phyloP scores from a whole-genome alignment of 1,140 invertebrate genomes.

The Lasioglossum baleicum region DNA sequence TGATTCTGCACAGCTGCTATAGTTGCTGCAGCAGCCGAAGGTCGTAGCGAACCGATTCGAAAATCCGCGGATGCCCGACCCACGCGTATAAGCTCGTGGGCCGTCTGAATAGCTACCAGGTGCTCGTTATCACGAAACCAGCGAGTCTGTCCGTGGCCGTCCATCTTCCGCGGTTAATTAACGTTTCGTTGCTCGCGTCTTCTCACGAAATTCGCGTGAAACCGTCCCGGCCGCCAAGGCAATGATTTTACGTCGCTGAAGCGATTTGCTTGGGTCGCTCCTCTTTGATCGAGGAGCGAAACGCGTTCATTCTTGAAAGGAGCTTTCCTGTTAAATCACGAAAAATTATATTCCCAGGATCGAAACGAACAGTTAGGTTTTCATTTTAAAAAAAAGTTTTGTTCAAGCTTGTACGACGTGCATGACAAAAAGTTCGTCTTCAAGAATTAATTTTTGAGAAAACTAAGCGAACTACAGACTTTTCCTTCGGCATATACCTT shows the following conservation, averaged over 20 bases:
- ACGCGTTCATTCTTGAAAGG: too few species aligned
- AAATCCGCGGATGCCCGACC: conserved; percentile 55
- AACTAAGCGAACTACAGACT: too few species aligned
- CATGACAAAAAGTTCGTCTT: too few species aligned
- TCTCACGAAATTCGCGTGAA: not conserved
- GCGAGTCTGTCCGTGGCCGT: conserved; percentile 14
- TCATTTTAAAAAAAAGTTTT: too few species aligned
- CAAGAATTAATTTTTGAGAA: too few species aligned
- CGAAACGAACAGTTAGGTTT: too few species aligned
- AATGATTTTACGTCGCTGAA: not conserved
- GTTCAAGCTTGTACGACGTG: too few species aligned
- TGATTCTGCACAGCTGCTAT: conserved; percentile 45
- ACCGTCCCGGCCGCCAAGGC: not conserved
- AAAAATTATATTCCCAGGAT: too few species aligned
- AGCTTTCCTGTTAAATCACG: too few species aligned
- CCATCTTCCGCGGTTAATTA: conserved; percentile 47
- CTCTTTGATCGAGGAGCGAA: too few species aligned
- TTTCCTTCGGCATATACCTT: too few species aligned
- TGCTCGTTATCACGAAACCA: conserved; percentile 51
- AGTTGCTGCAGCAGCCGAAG: conserved; percentile 47
- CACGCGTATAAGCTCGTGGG: conserved; percentile 51
- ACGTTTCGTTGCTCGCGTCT: not conserved
- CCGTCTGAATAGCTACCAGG: conserved; percentile 48
- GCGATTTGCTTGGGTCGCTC: too few species aligned
- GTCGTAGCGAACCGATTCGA: conserved; percentile 54